Evolutionary conservation across 2,888 invertebrate genomes (phyloP), one percentile per base, ranked within the genome.

Genomic region (Asteroscopus sphinx): DNA sequence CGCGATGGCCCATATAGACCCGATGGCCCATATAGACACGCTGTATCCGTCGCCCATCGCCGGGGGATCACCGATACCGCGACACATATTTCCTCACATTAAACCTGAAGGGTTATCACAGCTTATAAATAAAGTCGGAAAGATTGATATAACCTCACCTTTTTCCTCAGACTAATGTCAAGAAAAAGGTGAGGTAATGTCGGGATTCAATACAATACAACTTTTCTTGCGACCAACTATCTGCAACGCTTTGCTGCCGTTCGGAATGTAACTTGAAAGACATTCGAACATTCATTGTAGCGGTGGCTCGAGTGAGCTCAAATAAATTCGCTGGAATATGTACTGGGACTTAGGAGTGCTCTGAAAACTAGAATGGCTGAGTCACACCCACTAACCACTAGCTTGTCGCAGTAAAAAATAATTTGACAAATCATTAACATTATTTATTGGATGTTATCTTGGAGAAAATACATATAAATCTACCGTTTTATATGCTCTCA

Each of bases 1-100:
- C 68, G 36, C 54, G 40, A 54, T 41, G 54, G 54, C 33, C 69
- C 35, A 77, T 21, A 21, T 21, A 21, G 21, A 21, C 21, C 82
- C 61, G 42, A 61, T 53, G 68, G 62, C 35, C 62, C 42, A 77
- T 83, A 81, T 78, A 76, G 68, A 58, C 49, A 51, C 49, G 62
- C 74, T 81, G 83, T 82, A 81, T 83, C 79, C 69, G 81, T 77
- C 76, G 60, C 68, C 58, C 58, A 77, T 74, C 73, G 58, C 59
- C 60, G 47, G 41, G 57, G 60, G 65, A 67, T 70, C 55, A 47
- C 45, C 52, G 12, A 57, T 54, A 58, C 47, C 25, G 41, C 49
- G 55, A 73, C 76, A 72, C 67, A 68, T 74, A 49, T 66, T 72
- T 55, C 51, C 52, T 42, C 51, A 66, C 68, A 58, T 51, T 54